Evolutionary conservation across 1,140 invertebrate species (phyloP), one percentile per base, ranked within the genome.

Genomic region (Mactra quadrangularis): DNA sequence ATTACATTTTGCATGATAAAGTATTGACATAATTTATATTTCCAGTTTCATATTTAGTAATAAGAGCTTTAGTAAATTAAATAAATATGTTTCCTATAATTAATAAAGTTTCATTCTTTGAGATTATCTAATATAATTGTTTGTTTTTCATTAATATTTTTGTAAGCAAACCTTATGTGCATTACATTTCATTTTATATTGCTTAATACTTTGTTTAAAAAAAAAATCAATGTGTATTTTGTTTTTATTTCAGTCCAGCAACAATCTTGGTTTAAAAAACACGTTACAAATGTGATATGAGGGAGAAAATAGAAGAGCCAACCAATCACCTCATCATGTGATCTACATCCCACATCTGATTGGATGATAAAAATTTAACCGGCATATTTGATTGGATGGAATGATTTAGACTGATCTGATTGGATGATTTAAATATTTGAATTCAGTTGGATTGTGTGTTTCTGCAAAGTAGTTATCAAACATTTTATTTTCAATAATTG

Each of bases 311-410:
- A 81, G 77, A 81, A 71, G 53, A 70, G 72, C 72, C 72, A 71
- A 68, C 76, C 41, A 52, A 55, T 71, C 64, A 81, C 77, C 77
- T 70, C 77, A 60, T 81, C 77, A 81, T 57, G 53, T 81, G 77
- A 81, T 71, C 77, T 70, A 81, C 77, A 70, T 81, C 53, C 47
- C 45, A 66, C 77, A 78, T 66, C 62, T 81, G 77, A 81, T 81
- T 81, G 77, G 77, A 70, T 81, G 66, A 45, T 59, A 66, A 33
- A 33, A 11, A 38, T 7, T 38, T 27, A 29, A 66, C 53, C 38
- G 25, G 25, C 17, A 50, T 33, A 38, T 57, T 66, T 78, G 76
- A 81, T 81, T 81, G 76, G 76, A 53, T 68, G 50, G 76, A 68
- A 50, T 55, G 41, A 25, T 64, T 59, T 50, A 50, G 29, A 53